Evolutionary conservation across 1,140 invertebrate genomes (phyloP), one percentile per base, ranked within the genome.

Genomic region (Leptinotarsa undecemlineata): DNA sequence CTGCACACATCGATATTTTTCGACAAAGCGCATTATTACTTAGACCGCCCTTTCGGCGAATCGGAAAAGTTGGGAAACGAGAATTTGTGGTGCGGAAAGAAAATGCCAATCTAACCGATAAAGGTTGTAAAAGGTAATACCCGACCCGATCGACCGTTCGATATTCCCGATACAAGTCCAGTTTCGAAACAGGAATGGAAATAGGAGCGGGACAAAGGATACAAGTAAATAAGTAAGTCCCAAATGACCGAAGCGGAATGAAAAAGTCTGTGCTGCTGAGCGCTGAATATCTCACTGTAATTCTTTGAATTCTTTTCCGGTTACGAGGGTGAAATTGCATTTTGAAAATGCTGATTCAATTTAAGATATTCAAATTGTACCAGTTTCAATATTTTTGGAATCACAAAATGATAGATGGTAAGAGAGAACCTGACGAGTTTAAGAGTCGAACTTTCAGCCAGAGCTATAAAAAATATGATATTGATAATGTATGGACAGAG

Each of bases 61-160:
- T 57, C 51, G 51, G n/a, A 57, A 57, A 57, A 57, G 51, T 57
- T 57, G 51, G 51, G 51, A 57, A 57, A 57, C 15, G 51, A 15
- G n/a, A 57, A 57, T 57, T 57, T 57, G 51, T 57, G 51, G 51
- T 19, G 51, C 51, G 14, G 51, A 57, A 57, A 57, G 51, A 57
- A 57, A 57, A 57, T 57, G 51, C 51, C 51, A 57, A 57, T 57
- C 51, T 57, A 57, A 57, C 51, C 51, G 51, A 57, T 57, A 57
- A 57, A 57, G 51, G 51, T 14, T 17, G 51, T 57, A 57, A 57
- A 57, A 57, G 51, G 51, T 57, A 57, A 57, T 57, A 57, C 51
- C n/a, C 51, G 51, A 57, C 51, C 15, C 51, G 51, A 57, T 57
- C 13, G 51, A 57, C 51, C n/a, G n/a, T 42, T 57, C 51, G 51